Base-by-base conservation (phyloP, 2,888 invertebrate genomes). In the Eristalis tenax region DNA sequence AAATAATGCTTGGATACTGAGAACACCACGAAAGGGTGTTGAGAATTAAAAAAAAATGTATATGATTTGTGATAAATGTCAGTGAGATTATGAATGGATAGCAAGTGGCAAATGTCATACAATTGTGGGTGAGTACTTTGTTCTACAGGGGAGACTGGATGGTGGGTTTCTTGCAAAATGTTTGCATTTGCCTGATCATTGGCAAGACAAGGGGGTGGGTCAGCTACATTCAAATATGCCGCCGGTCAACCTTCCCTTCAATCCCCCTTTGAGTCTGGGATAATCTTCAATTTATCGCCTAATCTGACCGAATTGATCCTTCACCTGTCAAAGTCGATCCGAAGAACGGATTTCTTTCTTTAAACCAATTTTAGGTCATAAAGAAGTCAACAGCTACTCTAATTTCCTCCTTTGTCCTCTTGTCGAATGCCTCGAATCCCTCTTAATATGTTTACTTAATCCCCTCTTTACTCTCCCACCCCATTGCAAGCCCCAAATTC, bases 1-100 rank as follows among this genome's bases (percentile, higher is more conserved):
- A 90, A 90, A 91, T 90, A 91, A 71, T 65, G 69, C 13, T 43
- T 15, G 50, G 65, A 50, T 50, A 71, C 40, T 28, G 50, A 32
- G 69, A 70, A 82, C 23, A 77, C 59, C 69, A 76, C 35, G 32
- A 69, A 50, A 70, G 57, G 50, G 35, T 63, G 63, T 38, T 38
- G 64, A 50, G 50, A 15, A 59, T 28, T 28, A 4, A 4, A 28
- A 5, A 32, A 32, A 32, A 32, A 32, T 63, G 32, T 23, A 18
- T 1, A 50, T 18, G 8, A 8, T n/a, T n/a, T 32, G 57, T 32
- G 23, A 76, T 75, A 75, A 80, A 80, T 84, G 69, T 79, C 76
- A 81, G 68, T 84, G 71, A 83, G 28, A n/a, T 43, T 64, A 66
- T 59, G 79, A 66, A 66, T 66, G 66, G 35, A 43, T 13, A 15